Conservation (phyloP, 2,113 vertebrate species). For the Amblyornis subalaris region DNA sequence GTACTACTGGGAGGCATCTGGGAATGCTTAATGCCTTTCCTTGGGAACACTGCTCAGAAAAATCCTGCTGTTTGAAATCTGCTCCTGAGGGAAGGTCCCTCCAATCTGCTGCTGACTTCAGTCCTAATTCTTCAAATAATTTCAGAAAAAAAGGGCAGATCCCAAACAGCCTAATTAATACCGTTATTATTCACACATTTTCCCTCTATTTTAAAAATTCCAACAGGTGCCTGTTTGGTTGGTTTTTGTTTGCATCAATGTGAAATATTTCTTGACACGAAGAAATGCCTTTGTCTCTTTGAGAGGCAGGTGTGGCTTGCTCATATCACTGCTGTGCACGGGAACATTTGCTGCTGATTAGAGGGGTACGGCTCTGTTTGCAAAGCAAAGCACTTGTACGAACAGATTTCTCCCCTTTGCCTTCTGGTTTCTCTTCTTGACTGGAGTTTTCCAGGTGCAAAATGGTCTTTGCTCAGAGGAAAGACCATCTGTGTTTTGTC, state of each 20-base stretch:
- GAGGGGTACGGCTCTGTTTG: background rate
- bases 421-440: background rate
- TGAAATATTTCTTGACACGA: background rate
- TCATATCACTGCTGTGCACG: background rate
- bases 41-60: background rate
- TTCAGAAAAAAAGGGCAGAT: background rate
- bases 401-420: background rate
- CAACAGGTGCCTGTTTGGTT: background rate
- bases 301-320: background rate
- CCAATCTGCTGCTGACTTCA: background rate
- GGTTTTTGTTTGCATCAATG: background rate
- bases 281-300: background rate
- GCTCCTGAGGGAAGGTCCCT: background rate
- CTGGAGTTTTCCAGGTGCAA: constrained; percentile 7
- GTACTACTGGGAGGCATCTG: background rate
- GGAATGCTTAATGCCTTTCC: background rate
- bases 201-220: background rate
- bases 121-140: background rate
- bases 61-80: background rate
- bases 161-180: background rate
- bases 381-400: background rate
- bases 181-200: background rate
- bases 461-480: background rate
- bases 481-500: background rate
- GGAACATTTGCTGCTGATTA: constrained; percentile 1